Conservation (phyloP, 2,888 invertebrate genomes). For the Pharmacophagus antenor region DNA sequence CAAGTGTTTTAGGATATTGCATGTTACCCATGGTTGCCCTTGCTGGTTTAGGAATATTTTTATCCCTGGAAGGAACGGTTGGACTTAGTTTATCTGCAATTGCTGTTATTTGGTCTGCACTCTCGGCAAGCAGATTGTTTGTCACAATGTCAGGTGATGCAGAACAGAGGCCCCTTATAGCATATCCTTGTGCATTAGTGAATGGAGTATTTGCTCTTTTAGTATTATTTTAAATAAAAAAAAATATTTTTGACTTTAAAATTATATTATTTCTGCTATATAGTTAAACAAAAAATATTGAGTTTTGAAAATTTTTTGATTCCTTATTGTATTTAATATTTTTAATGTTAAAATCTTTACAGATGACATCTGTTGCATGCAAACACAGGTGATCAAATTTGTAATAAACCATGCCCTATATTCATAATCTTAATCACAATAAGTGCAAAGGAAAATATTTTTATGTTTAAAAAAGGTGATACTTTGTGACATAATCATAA, state of each 20-base stretch:
- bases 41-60: constrained; percentile 88
- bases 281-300: background rate
- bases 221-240: constrained; percentile 91
- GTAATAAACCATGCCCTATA: too few relatives aligned
- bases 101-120: constrained; percentile 92
- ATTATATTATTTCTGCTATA: background rate
- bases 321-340: too few relatives aligned
- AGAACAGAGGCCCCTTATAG: constrained; percentile 91
- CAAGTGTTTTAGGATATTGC: constrained; percentile 95
- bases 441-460: too few relatives aligned
- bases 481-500: too few relatives aligned
- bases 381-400: too few relatives aligned
- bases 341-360: too few relatives aligned
- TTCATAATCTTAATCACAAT: too few relatives aligned
- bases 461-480: too few relatives aligned
- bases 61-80: constrained; percentile 86
- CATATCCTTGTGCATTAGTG: constrained; percentile 95
- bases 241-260: background rate
- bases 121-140: constrained; percentile 95
- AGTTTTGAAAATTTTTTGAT: too few relatives aligned
- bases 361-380: too few relatives aligned
- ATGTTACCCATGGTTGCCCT: constrained; percentile 95
- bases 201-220: constrained; percentile 96
- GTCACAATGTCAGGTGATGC: constrained; percentile 93
- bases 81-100: constrained; percentile 85